Evolutionary conservation across 2,888 invertebrate species (phyloP), one percentile per base, ranked within the genome.

Genomic region (Habrosyne pyritoides): DNA sequence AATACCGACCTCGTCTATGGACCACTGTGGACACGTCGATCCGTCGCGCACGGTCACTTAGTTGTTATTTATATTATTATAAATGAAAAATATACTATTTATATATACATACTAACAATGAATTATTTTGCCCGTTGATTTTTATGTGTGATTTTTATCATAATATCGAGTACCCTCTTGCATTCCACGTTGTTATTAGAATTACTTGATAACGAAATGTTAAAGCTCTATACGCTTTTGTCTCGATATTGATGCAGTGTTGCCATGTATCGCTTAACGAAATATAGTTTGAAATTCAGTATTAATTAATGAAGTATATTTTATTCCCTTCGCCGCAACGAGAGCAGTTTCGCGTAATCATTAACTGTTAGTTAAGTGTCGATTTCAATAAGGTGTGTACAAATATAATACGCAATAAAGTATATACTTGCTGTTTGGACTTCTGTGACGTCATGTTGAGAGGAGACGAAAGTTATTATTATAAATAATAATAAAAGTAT

Each of bases 181-280:
- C 91, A 91, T 91, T 91, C 91, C 91, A 90, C 83, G 77, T 81
- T 85, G 76, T 72, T 77, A 77, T 84, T 84, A 86, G 80, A 80
- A 69, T 71, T 74, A 71, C 73, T 67, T 63, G 62, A 55, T 61
- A 66, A 61, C 63, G 54, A 61, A 61, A 59, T 69, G 61, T 63
- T 58, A 61, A 63, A 70, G 69, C 67, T 67, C 67, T 73, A 70
- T 62, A 70, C 67, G 77, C 75, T 77, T 42, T 36, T 42, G 42
- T 42, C 42, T 42, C 36, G 42, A 18, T 18, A 14, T 10, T 21
- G 46, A 14, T 47, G 26, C 21, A 52, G 21, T 33, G 21, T 53
- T 48, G 53, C 46, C 28, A 36, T 54, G 33, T 33, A 10, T 24
- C 33, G 21, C 33, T 10, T 26, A 33, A 12, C 22, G 14, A 49